Base-by-base conservation (phyloP, 2,888 invertebrate species). In the Fragum whitleyi region DNA sequence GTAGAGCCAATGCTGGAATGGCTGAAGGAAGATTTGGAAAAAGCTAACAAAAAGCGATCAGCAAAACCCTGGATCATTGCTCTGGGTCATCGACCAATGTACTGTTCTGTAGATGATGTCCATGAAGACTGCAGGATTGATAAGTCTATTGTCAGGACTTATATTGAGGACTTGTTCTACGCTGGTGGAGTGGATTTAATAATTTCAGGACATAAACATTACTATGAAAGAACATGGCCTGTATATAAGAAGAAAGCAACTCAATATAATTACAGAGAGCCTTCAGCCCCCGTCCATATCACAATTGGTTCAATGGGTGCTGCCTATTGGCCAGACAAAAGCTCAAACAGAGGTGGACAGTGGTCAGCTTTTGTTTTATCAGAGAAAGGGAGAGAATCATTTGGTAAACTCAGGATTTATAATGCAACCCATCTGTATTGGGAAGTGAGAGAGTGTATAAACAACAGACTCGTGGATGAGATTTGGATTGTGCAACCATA, bases 71-170 rank as follows among this genome's bases (percentile, higher is more conserved):
- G 94, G 94, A 89, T 94, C 14, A 88, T 94, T 32, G 92, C 91
- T 2, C 86, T 93, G 77, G 92, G 92, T 9, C 94, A 94, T 77
- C 88, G 92, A 65, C 93, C 94, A 6, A 87, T 94, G 87, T 94
- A 94, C 82, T 93, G 94, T 78, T 93, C 93, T 74, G 88, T 86
- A 1, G 93, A 93, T 77, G 89, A 91, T 2, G 73, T 79, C n/a
- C 72, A 75, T 65, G 91, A 89, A 69, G 91, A 91, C 51, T 91
- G 91, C 59, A 81, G 80, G 6, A 74, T 83, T 28, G 74, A 79
- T 16, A 73, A 83, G 32, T 90, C 89, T n/a, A 47, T 85, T 28
- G 81, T 91, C 0, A 72, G 91, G 55, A 77, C 79, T 3, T 74
- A 86, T 32, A 74, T 92, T 7, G 92, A 92, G 67, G 90, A 91